Evolutionary conservation across 2,113 vertebrate genomes (phyloP).

Genomic region (Coptodon bakossiorum): DNA sequence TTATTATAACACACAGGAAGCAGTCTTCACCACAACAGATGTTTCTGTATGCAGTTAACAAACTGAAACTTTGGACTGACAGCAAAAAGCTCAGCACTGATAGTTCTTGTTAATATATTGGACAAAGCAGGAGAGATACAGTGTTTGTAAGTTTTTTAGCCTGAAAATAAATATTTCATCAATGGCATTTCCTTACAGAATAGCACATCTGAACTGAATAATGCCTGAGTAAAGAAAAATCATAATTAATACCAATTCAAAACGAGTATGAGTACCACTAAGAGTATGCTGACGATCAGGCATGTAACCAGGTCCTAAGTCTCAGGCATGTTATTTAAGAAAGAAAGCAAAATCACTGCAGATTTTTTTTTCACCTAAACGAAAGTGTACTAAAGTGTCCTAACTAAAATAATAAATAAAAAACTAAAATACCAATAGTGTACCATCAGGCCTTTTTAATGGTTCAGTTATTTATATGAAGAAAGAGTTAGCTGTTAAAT

Average conservation of each 20-base stretch:
- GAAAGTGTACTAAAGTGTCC: too few relatives aligned
- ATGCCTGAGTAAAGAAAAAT: too few relatives aligned
- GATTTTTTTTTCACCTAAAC: too few relatives aligned
- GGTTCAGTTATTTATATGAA: not conserved
- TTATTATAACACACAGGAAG: not conserved
- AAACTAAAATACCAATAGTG: too few relatives aligned
- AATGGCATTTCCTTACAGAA: not conserved
- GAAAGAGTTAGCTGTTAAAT: not conserved
- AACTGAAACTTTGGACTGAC: not conserved
- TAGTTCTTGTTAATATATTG: not conserved
- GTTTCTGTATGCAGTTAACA: not conserved
- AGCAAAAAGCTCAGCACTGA: not conserved
- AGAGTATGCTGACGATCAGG: too few relatives aligned
- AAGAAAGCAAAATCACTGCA: too few relatives aligned
- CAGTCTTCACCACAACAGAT: not conserved
- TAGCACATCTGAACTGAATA: not conserved
- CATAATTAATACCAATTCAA: too few relatives aligned
- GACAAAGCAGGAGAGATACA: not conserved
- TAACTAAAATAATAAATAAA: too few relatives aligned
- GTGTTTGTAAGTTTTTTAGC: not conserved
- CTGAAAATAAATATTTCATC: not conserved
- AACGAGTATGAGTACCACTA: too few relatives aligned
- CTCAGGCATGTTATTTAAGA: too few relatives aligned
- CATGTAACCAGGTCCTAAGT: too few relatives aligned
- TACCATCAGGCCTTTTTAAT: not conserved